Base-by-base conservation (phyloP, 2,113 vertebrate species). In the Carlito syrichta region DNA sequence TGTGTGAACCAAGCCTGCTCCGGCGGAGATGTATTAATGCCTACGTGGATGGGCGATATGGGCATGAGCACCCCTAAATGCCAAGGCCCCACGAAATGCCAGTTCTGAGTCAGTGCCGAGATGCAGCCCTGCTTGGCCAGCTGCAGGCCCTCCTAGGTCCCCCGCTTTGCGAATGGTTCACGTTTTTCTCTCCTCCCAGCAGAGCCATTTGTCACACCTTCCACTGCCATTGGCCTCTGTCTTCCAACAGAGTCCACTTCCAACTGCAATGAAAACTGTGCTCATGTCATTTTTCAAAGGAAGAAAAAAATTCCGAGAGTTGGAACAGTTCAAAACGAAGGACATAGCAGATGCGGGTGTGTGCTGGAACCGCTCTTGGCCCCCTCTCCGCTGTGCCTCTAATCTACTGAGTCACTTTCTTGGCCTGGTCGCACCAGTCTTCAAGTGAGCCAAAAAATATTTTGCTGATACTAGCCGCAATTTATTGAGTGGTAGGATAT, bases 401-500 rank as follows among this genome's bases (percentile, higher is more conserved):
- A 95, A 97, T 97, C 94, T 97, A 90, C 48, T 95, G 92, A 97
- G 97, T 96, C 94, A 97, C 71, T 96, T 97, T 97, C 91, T 96
- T 97, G 96, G 97, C 95, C 91, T 95, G 11, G 0, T 45, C 66
- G 40, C 62, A 7, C 73, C 56, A 43, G 17, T 78, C 86, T 78
- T 95, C 68, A 86, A 95, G 90, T 81, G 92, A 93, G 89, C 95
- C 96, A 97, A 94, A n/a, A 97, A 96, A 94, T 96, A 86, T 86
- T 95, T 96, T 89, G 86, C 96, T 96, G 97, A 97, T 96, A 96
- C 93, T 77, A 91, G 73, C 96, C n/a, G 25, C 86, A 96, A 97
- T 97, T 97, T 97, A 97, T 97, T 95, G 96, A 97, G 96, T 97
- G 97, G 95, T 85, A 77, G 87, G 62, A 82, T 90, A 96, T 95